phyloP scores from a whole-genome alignment of 1,140 invertebrate species.

The Spodoptera litura region DNA sequence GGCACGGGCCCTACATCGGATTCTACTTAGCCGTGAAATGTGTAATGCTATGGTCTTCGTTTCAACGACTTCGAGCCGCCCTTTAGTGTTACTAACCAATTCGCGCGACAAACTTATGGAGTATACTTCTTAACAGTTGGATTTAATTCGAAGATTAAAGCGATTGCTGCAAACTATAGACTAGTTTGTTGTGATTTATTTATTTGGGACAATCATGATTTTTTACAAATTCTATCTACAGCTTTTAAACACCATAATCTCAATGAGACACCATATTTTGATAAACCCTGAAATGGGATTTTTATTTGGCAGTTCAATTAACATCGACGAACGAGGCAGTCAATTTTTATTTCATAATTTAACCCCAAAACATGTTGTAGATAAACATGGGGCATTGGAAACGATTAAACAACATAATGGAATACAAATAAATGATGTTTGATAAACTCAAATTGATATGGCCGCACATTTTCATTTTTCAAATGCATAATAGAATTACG shows the following conservation, averaged over 20 bases:
- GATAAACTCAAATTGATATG: conserved; percentile 10
- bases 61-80: conserved; percentile 33
- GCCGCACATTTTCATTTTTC: conserved; percentile 15
- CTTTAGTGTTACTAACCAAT: conserved; percentile 16
- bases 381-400: not conserved
- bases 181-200: too few relatives aligned
- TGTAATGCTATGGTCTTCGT: conserved; percentile 66
- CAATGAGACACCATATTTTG: too few relatives aligned
- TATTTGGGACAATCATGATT: too few relatives aligned
- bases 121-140: not conserved
- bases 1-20: conserved; percentile 70
- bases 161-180: too few relatives aligned
- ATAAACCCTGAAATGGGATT: too few relatives aligned
- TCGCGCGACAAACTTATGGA: conserved; percentile 21
- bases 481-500: conserved; percentile 25
- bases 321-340: not conserved
- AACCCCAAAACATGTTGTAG: not conserved
- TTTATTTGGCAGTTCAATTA: too few relatives aligned
- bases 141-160: not conserved
- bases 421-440: conserved; percentile 8
- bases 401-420: conserved; percentile 1
- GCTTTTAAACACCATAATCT: too few relatives aligned
- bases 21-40: conserved; percentile 82
- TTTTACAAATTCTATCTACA: too few relatives aligned
- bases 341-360: not conserved